Base-by-base conservation (phyloP, 2,113 vertebrate genomes). In the Pelecanoides urinatrix region DNA sequence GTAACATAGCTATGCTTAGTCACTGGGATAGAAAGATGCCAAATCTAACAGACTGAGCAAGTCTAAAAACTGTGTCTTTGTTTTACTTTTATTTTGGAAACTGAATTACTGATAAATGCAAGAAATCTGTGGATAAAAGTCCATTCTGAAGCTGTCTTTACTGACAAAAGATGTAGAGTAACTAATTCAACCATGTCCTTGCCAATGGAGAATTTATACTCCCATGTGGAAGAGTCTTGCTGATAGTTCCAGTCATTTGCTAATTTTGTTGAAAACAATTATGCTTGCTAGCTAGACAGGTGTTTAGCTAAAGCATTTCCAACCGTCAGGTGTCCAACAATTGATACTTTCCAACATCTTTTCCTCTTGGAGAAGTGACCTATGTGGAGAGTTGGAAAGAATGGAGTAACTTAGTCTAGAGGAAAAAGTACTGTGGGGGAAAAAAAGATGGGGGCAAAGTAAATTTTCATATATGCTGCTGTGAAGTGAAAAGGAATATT, bases 71-170 rank as follows among this genome's bases (percentile, higher is more conserved):
- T 65, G 25, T 63, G 45, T 68, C 58, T 86, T 85, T 85, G 56
- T 82, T 94, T 78, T 82, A 27, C 71, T 92, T 93, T 70, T 94
- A 34, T 76, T 93, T 93, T 86, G 82, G 75, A 96, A 88, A 66
- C 30, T 40, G n/a, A 71, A 66, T 86, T 86, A 58, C 13, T 88
- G 74, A 27, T 86, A 77, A 77, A 36, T 59, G 32, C 38, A 80
- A 86, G n/a, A 94, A 88, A 59, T 76, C 20, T 76, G 14, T 88
- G 40, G n/a, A 36, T 71, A 58, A 70, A 14, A 55, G 26, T 59
- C 10, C 14, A 4, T 86, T 92, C 30, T 74, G 42, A 80, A 70
- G 9, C n/a, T 63, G 9, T 47, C 45, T 86, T 86, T 88, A 40
- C 26, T 4, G 7, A 74, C 27, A 74, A 47, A 90, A 74, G 5